A percentile compares a stretch with the other conserved stretches of the same genome.
These are phyloP conservation scores for Griposia aprilina DNA, from an alignment of 2,888 invertebrate species.

Conservation along the genomic window DNA sequence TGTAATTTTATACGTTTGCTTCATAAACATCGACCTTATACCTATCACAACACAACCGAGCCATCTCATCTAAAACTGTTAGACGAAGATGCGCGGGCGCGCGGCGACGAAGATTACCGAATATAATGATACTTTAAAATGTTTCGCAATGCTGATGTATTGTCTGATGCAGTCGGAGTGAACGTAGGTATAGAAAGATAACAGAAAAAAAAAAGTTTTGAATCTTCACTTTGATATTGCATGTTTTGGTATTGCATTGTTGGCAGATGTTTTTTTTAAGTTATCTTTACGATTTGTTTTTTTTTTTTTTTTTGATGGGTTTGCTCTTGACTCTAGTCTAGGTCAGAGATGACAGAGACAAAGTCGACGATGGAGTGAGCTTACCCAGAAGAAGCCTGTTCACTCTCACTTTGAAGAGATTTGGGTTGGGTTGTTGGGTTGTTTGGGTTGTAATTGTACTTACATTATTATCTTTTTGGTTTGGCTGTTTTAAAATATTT, in stretches of 20 bases:
- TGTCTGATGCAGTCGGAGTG: not conserved
- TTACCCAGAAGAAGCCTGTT: too few relatives aligned
- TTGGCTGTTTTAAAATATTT: not conserved
- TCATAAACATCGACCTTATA: slow-evolving; percentile 43
- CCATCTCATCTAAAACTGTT: slow-evolving; percentile 1
- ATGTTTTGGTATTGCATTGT: not conserved
- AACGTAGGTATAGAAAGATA: slow-evolving; percentile 26
- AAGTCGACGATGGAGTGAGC: too few relatives aligned
- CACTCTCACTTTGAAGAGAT: too few relatives aligned
- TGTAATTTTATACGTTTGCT: not conserved
- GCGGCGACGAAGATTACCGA: slow-evolving; percentile 35
- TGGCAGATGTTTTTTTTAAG: not conserved
- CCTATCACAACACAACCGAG: slow-evolving; percentile 22
- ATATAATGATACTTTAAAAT: slow-evolving; percentile 24
- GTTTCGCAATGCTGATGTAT: slow-evolving; percentile 18
- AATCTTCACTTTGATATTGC: not conserved
- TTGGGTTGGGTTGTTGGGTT: too few relatives aligned
- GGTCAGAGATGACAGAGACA: too few relatives aligned
- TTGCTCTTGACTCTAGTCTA: too few relatives aligned
- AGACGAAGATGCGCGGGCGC: slow-evolving; percentile 5
- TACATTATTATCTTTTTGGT: not conserved
- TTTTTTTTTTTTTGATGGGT: too few relatives aligned
- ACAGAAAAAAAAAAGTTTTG: not conserved
- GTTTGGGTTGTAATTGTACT: too few relatives aligned
- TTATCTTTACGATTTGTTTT: too few relatives aligned